Percentiles rank a stretch among this genome's conserved stretches.
phyloP scores from a whole-genome alignment of 2,113 vertebrate species.

The Anguilla rostrata region DNA sequence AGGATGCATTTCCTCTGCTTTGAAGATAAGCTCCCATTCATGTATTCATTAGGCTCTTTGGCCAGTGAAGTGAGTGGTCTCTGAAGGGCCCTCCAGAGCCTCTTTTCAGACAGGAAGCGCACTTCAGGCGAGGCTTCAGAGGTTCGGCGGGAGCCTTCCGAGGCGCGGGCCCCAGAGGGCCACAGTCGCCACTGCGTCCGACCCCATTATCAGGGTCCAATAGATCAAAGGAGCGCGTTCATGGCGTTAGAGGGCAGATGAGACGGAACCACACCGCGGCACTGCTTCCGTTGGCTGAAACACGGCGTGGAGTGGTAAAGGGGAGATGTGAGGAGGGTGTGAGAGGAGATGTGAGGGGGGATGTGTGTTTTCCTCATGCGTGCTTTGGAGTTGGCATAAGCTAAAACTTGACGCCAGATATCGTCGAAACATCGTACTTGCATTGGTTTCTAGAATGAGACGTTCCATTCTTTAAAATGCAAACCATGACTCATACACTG shows the following conservation, averaged over 20 bases:
- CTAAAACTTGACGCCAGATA: not conserved
- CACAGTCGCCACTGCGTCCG: not conserved
- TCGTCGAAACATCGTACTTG: too few relatives aligned
- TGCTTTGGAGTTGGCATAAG: not conserved
- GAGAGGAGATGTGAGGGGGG: too few relatives aligned
- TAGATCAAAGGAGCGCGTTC: not conserved
- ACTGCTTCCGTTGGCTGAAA: too few relatives aligned
- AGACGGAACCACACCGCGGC: too few relatives aligned
- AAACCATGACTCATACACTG: too few relatives aligned
- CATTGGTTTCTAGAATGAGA: not conserved
- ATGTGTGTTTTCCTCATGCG: not conserved
- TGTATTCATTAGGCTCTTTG: constrained; percentile 7
- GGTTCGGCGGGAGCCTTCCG: not conserved
- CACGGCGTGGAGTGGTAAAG: too few relatives aligned
- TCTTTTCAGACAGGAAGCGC: constrained; percentile 20
- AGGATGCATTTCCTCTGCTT: constrained; percentile 12
- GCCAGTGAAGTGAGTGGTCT: constrained; percentile 12
- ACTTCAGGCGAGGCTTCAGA: constrained; percentile 3
- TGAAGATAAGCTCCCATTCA: constrained; percentile 13
- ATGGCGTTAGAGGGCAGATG: not conserved
- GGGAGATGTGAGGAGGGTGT: too few relatives aligned
- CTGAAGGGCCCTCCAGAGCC: constrained; percentile 18
- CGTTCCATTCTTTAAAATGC: not conserved
- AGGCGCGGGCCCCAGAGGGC: not conserved
- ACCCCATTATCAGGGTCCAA: not conserved